These are phyloP conservation scores for Nematostella vectensis DNA, from an alignment of 92 coral and sea anemone genomes.

Conservation along the genomic window DNA sequence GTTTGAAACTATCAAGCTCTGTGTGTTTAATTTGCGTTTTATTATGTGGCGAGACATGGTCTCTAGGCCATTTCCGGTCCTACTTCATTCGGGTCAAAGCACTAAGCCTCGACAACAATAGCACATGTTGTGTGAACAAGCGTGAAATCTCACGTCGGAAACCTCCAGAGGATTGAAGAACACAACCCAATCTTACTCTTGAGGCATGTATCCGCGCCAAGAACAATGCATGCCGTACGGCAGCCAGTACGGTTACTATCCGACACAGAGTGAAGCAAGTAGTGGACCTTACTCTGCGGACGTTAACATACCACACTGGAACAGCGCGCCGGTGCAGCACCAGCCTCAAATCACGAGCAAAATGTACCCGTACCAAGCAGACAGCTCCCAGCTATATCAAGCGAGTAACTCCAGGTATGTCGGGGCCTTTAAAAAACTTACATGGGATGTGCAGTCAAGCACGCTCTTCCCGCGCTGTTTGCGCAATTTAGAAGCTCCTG, in stretches of 20 bases:
- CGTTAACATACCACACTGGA: neutral
- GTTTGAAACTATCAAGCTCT: no score
- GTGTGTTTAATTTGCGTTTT: conserved; percentile 1
- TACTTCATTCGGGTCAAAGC: conserved; percentile 21
- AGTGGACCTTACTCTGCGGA: no score
- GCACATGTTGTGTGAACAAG: conserved; percentile 27
- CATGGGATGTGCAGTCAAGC: no score
- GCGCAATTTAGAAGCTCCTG: no score
- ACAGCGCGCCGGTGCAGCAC: neutral
- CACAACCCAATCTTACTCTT: neutral
- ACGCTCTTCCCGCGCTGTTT: no score
- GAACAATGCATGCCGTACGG: conserved; percentile 9
- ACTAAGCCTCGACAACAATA: conserved; percentile 24
- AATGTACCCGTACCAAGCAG: conserved; percentile 15
- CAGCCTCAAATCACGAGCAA: conserved; percentile 18
- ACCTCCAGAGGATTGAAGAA: conserved; percentile 6
- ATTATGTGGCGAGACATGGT: conserved; percentile 25
- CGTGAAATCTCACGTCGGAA: conserved; percentile 17
- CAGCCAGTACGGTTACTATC: conserved; percentile 6
- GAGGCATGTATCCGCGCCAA: conserved; percentile 25
- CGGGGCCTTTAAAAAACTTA: no score
- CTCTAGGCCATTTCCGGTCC: conserved; percentile 18
- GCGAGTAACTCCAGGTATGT: conserved; percentile 16
- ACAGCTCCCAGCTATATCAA: conserved; percentile 4
- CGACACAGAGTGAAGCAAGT: no score